Percentiles rank a stretch among this genome's conserved stretches.
Conservation (phyloP, 2,113 vertebrate genomes). For the Marmota flaviventris region DNA sequence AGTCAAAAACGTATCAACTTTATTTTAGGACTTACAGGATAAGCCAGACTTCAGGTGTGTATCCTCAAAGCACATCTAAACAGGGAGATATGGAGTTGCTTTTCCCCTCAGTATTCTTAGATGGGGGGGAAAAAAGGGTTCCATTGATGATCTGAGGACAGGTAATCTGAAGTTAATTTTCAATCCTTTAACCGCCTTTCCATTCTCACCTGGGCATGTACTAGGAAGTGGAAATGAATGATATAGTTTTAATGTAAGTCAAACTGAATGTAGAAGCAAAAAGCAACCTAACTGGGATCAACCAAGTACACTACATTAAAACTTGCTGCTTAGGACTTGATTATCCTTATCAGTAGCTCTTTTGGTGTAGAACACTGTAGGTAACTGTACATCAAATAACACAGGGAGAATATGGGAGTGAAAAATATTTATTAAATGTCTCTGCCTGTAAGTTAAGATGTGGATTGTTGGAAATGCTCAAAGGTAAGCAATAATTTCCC, state of each 20-base stretch:
- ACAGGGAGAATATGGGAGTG: background rate
- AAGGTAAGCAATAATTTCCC: constrained; percentile 36
- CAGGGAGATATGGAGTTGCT: background rate
- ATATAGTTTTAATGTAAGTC: constrained; percentile 12
- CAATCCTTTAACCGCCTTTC: background rate
- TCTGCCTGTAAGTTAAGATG: background rate
- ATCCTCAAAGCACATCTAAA: background rate
- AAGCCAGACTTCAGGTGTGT: constrained; percentile 47
- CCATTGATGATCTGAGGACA: background rate
- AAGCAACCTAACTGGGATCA: background rate
- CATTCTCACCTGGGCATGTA: background rate
- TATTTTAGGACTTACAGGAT: constrained; percentile 40
- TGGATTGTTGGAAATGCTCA: background rate
- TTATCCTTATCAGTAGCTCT: background rate
- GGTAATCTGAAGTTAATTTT: constrained; percentile 8
- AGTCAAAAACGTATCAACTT: constrained; percentile 42
- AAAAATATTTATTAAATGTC: background rate
- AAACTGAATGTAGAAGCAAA: constrained; percentile 1
- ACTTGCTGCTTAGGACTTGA: background rate
- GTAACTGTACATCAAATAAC: background rate
- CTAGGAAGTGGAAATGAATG: constrained; percentile 3
- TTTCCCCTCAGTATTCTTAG: background rate
- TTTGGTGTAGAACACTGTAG: background rate
- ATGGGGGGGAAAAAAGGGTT: background rate
- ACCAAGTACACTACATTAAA: constrained; percentile 5